Conservation (phyloP, 2,888 invertebrate genomes). For the Phlogophora meticulosa region DNA sequence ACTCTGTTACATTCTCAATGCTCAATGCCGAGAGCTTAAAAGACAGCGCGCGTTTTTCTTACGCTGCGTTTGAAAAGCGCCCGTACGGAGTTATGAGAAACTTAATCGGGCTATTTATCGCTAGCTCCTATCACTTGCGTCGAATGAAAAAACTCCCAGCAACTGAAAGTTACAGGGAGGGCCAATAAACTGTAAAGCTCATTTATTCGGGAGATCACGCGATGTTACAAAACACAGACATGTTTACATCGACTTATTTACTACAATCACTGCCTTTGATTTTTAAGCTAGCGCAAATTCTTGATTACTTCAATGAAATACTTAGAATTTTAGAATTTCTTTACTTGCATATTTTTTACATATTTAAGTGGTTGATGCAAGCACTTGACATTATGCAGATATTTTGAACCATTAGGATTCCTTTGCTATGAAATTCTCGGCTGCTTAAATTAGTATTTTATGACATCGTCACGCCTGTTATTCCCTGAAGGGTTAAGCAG, state of each 20-base stretch:
- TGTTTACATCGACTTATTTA: slow-evolving; percentile 72
- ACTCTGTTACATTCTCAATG: too few species aligned
- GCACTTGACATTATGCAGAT: slow-evolving; percentile 24
- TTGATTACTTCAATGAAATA: slow-evolving; percentile 23
- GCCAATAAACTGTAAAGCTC: slow-evolving; percentile 79
- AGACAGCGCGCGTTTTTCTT: background rate
- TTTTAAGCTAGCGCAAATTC: slow-evolving; percentile 23
- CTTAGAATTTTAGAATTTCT: slow-evolving; percentile 6
- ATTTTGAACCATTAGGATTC: slow-evolving; percentile 30
- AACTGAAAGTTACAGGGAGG: slow-evolving; percentile 79
- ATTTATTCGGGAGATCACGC: slow-evolving; percentile 85
- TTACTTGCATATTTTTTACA: slow-evolving; percentile 34
- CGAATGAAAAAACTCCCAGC: slow-evolving; percentile 60
- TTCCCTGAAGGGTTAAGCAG: too few species aligned
- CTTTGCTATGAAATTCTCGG: slow-evolving; percentile 22
- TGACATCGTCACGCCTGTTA: too few species aligned
- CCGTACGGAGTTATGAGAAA: too few species aligned
- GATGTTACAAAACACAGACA: slow-evolving; percentile 75
- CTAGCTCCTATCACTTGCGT: slow-evolving; percentile 40
- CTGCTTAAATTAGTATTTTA: slow-evolving; percentile 10
- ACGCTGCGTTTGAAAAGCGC: background rate
- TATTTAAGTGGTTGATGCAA: slow-evolving; percentile 14
- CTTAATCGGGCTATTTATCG: background rate
- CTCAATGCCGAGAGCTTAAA: background rate
- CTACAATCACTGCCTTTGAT: slow-evolving; percentile 22